Percentiles rank a stretch among this genome's conserved stretches.
Conservation (phyloP, 2,888 invertebrate species). For the Eristalis tenax region DNA sequence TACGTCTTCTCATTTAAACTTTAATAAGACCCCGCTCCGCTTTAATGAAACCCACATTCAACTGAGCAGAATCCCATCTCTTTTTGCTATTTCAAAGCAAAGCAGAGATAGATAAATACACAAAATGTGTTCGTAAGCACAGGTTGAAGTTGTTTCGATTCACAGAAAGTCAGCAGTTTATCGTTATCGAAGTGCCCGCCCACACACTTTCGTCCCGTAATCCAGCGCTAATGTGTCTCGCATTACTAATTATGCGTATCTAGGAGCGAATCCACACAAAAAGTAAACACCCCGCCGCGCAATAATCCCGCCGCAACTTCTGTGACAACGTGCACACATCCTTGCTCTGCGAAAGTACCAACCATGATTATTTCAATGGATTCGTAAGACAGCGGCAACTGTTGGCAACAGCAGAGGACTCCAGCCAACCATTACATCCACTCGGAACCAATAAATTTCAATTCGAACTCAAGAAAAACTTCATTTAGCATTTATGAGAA, state of each 20-base stretch:
- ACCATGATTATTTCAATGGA: constrained; percentile 22
- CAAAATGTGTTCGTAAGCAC: no score
- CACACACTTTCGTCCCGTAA: background rate
- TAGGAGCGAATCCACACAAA: background rate
- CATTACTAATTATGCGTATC: constrained; percentile 1
- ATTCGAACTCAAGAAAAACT: constrained; percentile 45
- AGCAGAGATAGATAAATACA: no score
- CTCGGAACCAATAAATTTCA: constrained; percentile 50
- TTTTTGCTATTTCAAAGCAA: no score
- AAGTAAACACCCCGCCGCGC: background rate
- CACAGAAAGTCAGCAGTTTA: background rate
- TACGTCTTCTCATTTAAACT: no score
- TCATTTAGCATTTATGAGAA: constrained; percentile 55
- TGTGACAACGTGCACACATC: background rate
- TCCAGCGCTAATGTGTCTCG: background rate
- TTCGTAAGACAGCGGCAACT: constrained; percentile 11
- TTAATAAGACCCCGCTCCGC: no score
- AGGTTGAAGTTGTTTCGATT: background rate
- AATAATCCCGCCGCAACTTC: background rate
- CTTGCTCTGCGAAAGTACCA: background rate
- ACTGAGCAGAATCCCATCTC: no score
- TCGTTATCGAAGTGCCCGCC: background rate
- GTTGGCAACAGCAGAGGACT: background rate
- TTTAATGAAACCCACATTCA: no score
- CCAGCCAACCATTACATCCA: constrained; percentile 21